Evolutionary conservation across 2,888 invertebrate genomes (phyloP), one percentile per base, ranked within the genome.

Genomic region (Watsonalla binaria): DNA sequence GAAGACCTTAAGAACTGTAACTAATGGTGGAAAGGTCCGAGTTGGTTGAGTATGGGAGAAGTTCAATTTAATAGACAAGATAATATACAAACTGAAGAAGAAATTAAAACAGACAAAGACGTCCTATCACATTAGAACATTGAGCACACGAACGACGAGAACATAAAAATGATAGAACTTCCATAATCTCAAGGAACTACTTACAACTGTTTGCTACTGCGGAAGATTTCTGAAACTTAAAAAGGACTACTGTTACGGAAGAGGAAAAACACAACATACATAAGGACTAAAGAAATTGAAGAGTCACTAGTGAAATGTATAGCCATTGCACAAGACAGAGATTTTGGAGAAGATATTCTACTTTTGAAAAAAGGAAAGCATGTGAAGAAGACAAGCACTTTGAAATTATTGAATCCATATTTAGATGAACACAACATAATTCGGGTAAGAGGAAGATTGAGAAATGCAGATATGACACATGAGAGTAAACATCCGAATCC

Each of bases 401-500:
- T 70, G 45, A 58, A 57, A 53, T 53, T 61, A 0, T 46, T 70
- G 1, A 61, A 57, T 45, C 66, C 66, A 6, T 68, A 55, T 51
- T 15, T 68, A 5, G 63, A 62, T 46, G 46, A 51, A 7, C 39
- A 55, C 0, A 52, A 54, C 5, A 49, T 61, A 34, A 54, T 71
- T 45, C 65, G 66, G 60, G 68, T 70, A 33, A 63, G 66, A 46
- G 67, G 68, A 15, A 51, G 66, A 11, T 42, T 70, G 9, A 55
- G 58, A 39, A 39, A 58, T n/a, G 55, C 66, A 37, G 35, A 55
- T 33, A n/a, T 64, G 13, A 11, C 46, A 13, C 49, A 54, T 6
- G 42, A 59, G 1, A 53, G 34, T 13, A 63, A 65, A 47, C 61
- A 68, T 52, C 66, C 66, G n/a, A n/a, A n/a, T 2, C 58, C 65